Conservation (phyloP, 2,888 invertebrate genomes). For the Ormyrus labotus region DNA sequence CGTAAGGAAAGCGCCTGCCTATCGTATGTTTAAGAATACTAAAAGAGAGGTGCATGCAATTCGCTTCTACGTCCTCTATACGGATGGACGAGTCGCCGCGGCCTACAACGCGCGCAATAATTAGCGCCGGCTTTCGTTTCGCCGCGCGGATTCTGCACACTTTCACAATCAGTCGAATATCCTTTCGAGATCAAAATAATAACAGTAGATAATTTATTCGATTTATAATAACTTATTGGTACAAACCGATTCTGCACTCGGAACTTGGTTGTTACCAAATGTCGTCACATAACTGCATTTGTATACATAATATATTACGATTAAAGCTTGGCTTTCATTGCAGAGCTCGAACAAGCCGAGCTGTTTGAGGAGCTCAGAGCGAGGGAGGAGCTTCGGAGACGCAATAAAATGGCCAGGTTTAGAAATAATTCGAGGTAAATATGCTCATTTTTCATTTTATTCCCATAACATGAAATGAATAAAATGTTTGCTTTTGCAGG, state of each 20-base stretch:
- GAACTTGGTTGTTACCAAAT: no score
- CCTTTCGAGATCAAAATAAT: no score
- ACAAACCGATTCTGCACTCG: no score
- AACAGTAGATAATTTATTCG: no score
- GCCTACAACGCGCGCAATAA: neutral
- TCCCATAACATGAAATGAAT: conserved; percentile 9
- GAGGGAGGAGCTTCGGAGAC: conserved; percentile 63
- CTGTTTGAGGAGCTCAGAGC: conserved; percentile 64
- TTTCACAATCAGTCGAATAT: neutral
- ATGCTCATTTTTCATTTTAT: neutral
- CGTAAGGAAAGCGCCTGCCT: neutral
- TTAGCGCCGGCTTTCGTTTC: neutral
- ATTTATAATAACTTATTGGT: no score
- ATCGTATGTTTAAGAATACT: neutral
- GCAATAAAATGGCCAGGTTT: conserved; percentile 54
- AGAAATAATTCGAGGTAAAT: conserved; percentile 61
- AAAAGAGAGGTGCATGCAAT: neutral
- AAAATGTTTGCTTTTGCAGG: conserved; percentile 50
- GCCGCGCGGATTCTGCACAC: neutral
- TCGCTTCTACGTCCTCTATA: neutral
- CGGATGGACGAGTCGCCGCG: conserved; percentile 5
- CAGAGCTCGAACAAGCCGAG: conserved; percentile 64
- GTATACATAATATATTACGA: no score
- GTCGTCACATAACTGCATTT: no score
- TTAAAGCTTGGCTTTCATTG: conserved; percentile 35